Evolutionary conservation across 2,888 invertebrate species (phyloP).

Genomic region (Andrena marginata): DNA sequence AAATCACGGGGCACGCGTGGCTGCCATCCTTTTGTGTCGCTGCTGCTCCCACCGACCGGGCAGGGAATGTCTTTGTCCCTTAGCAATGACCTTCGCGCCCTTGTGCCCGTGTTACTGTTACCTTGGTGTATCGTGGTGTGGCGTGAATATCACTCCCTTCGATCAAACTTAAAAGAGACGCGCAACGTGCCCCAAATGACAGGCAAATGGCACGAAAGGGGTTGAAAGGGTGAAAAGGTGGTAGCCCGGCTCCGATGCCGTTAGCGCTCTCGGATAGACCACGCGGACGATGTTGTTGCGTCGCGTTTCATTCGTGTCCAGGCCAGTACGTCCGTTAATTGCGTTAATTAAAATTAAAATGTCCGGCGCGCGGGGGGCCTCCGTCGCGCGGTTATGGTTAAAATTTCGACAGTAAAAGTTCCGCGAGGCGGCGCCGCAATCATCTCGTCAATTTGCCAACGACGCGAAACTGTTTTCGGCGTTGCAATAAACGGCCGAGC

Average conservation of each 20-base stretch:
- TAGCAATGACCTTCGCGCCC: slow-evolving; percentile 39
- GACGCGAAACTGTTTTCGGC: slow-evolving; percentile 2
- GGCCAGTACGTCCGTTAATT: not conserved
- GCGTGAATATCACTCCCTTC: not conserved
- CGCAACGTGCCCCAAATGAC: not conserved
- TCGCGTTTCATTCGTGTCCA: not conserved
- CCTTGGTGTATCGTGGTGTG: not conserved
- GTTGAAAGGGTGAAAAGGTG: too few species aligned
- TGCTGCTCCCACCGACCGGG: slow-evolving; percentile 1
- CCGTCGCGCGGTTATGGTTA: not conserved
- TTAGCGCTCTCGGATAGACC: too few species aligned
- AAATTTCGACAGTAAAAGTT: slow-evolving; percentile 17
- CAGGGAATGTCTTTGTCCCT: slow-evolving; percentile 16
- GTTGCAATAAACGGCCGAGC: slow-evolving; percentile 23
- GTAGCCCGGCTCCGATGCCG: too few species aligned
- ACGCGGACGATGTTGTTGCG: too few species aligned
- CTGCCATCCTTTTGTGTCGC: slow-evolving; percentile 33
- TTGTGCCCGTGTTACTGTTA: not conserved
- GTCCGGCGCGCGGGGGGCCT: not conserved
- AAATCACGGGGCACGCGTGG: slow-evolving; percentile 35
- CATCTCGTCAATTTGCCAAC: slow-evolving; percentile 25
- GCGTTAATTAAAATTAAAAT: slow-evolving; percentile 26
- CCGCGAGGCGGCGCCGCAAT: not conserved
- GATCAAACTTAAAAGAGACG: not conserved
- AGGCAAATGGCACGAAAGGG: too few species aligned